Percentiles rank a stretch among this genome's conserved stretches.
Evolutionary conservation across 2,797 vertebrate genomes (phyloP).

Genomic region (Pygocentrus nattereri): DNA sequence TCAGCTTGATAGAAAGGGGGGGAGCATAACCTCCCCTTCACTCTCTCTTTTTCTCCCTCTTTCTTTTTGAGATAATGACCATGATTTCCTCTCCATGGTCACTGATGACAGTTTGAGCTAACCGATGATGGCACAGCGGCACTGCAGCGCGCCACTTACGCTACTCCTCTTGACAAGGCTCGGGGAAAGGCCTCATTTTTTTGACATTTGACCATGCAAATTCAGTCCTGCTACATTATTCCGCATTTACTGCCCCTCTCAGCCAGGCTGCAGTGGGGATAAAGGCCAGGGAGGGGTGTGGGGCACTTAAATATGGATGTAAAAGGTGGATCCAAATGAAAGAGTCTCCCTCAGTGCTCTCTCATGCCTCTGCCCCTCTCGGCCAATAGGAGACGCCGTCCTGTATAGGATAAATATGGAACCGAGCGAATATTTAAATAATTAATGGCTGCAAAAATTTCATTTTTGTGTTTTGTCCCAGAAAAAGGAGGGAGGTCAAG

Average conservation of each 20-base stretch:
- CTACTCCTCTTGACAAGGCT: conserved; percentile 99
- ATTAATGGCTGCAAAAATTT: conserved; percentile 69
- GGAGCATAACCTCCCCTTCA: conserved; percentile 76
- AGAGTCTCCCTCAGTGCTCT: conserved; percentile 75
- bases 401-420: conserved; percentile 50
- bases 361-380: conserved; percentile 72
- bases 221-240: conserved; percentile 99
- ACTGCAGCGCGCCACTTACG: conserved; percentile 92
- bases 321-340: conserved; percentile 82
- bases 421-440: conserved; percentile 61
- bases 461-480: conserved; percentile 60
- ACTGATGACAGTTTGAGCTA: conserved; percentile 97
- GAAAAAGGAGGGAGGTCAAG: conserved; percentile 7
- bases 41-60: conserved; percentile 49
- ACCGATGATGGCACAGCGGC: conserved; percentile 95
- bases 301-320: conserved; percentile 86
- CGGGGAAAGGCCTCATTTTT: conserved; percentile 99
- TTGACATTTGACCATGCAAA: conserved; percentile 99
- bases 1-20: conserved; percentile 44
- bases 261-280: conserved; percentile 82
- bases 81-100: conserved; percentile 88
- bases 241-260: conserved; percentile 96
- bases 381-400: conserved; percentile 47
- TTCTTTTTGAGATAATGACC: conserved; percentile 91
- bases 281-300: conserved; percentile 81